Evolutionary conservation across 2,888 invertebrate species (phyloP).

Genomic region (Acanthoscelides obtectus): DNA sequence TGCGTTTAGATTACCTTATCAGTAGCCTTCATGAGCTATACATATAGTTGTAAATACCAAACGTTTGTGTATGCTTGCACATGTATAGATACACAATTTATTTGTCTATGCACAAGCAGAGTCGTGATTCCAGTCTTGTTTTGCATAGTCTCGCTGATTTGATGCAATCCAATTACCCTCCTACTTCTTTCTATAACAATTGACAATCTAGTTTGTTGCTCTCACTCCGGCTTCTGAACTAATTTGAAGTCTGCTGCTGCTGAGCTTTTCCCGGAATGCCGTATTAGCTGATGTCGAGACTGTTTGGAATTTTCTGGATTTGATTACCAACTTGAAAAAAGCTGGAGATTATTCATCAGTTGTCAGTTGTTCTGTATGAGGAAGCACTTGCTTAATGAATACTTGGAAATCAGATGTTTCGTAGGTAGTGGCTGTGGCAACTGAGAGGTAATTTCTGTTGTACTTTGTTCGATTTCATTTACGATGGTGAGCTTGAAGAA

Average conservation of each 20-base stretch:
- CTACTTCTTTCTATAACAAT: conserved; percentile 23
- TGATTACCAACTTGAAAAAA: neutral
- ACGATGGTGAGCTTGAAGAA: too few species aligned
- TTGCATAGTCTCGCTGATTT: conserved; percentile 20
- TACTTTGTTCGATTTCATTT: too few species aligned
- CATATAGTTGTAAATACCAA: neutral
- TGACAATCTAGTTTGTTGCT: conserved; percentile 17
- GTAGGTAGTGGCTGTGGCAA: neutral
- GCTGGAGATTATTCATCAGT: neutral
- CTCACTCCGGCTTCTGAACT: neutral
- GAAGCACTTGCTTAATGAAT: neutral
- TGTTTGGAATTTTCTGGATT: neutral
- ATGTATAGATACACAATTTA: neutral
- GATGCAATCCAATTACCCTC: conserved; percentile 22
- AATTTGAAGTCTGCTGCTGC: neutral
- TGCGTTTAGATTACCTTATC: too few species aligned
- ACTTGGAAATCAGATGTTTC: neutral
- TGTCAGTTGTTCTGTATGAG: neutral
- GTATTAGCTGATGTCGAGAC: neutral
- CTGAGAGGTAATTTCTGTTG: neutral
- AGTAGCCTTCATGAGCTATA: too few species aligned
- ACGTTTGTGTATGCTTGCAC: neutral
- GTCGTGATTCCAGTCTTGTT: neutral
- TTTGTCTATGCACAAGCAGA: neutral
- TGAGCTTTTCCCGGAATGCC: neutral